These are phyloP conservation scores for Leptopterna dolabrata DNA, from an alignment of 2,888 invertebrate species.

Conservation along the genomic window DNA sequence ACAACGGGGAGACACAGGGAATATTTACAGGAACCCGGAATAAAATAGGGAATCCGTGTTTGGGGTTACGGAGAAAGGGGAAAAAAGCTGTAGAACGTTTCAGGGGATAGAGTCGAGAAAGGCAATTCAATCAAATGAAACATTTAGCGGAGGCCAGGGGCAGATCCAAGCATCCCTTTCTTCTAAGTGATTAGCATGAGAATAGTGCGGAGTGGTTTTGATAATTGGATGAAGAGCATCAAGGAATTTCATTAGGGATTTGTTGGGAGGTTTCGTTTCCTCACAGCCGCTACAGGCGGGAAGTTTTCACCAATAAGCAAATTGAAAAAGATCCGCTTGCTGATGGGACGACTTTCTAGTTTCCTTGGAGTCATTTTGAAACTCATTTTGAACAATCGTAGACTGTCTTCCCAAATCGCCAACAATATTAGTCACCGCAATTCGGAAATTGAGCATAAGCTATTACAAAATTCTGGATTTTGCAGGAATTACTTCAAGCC, in stretches of 20 bases:
- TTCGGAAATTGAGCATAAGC: too few relatives aligned
- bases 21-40: conserved; percentile 28
- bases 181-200: conserved; percentile 26
- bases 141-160: neutral
- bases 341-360: too few relatives aligned
- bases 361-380: too few relatives aligned
- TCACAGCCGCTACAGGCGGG: neutral
- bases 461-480: too few relatives aligned
- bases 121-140: conserved; percentile 36
- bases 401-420: too few relatives aligned
- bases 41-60: conserved; percentile 37
- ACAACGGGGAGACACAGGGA: neutral
- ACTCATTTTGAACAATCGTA: too few relatives aligned
- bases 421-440: too few relatives aligned
- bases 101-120: neutral
- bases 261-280: conserved; percentile 8
- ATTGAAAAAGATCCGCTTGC: neutral
- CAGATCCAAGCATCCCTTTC: neutral
- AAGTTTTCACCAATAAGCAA: neutral
- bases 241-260: conserved; percentile 24
- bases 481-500: too few relatives aligned
- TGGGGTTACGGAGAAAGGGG: neutral
- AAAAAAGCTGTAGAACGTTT: neutral
- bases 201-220: conserved; percentile 29
- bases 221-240: conserved; percentile 21